Evolutionary conservation across 92 coral and sea anemone genomes (phyloP).

Genomic region (Heteractis magnifica): DNA sequence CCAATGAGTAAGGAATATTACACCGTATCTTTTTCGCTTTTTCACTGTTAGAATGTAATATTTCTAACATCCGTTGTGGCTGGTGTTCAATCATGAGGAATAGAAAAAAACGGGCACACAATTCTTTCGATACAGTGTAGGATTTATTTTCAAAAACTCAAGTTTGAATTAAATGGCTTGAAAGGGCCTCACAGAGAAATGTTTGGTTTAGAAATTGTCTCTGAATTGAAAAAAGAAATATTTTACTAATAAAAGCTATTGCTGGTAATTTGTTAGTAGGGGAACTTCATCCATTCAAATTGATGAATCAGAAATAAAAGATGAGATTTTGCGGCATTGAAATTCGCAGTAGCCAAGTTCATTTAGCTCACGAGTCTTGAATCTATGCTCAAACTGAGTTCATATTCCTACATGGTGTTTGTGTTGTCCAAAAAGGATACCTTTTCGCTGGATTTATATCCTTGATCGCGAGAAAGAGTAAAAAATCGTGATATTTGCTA

Average conservation of each 20-base stretch:
- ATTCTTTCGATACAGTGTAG: not conserved
- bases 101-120: not conserved
- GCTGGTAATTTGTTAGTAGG: not conserved
- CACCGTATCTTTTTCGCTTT: not conserved
- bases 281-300: not conserved
- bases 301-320: constrained; percentile 25
- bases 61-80: not conserved
- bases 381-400: not conserved
- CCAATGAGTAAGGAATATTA: not conserved
- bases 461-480: not conserved
- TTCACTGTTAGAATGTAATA: not conserved
- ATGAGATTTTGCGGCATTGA: constrained; percentile 23
- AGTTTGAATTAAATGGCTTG: not conserved
- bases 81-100: not conserved
- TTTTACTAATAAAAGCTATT: not conserved
- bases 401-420: not conserved
- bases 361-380: not conserved
- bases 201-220: not conserved
- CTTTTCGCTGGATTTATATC: not conserved
- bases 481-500: not conserved
- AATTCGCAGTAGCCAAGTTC: constrained; percentile 2
- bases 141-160: not conserved
- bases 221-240: constrained; percentile 3
- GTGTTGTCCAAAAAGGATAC: not conserved
- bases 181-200: not conserved